These are phyloP conservation scores for Uropsilus gracilis DNA, from an alignment of 2,113 vertebrate genomes.

Conservation along the genomic window DNA sequence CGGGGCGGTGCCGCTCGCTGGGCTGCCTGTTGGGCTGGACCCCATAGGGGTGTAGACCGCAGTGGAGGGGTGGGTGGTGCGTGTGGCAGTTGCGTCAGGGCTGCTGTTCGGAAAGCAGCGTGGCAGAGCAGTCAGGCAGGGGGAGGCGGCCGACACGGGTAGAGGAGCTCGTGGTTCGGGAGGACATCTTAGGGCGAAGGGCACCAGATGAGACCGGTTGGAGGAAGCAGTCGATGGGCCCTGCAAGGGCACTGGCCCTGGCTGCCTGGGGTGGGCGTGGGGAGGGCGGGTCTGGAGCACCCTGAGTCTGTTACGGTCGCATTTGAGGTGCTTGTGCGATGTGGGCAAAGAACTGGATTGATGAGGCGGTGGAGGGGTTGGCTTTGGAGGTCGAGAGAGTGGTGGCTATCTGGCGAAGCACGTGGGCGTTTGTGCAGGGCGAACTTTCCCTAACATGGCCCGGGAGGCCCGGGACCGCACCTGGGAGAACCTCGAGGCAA, in stretches of 20 bases:
- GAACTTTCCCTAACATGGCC: background rate
- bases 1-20: background rate
- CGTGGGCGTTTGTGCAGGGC: background rate
- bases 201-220: background rate
- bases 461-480: background rate
- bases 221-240: background rate
- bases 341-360: background rate
- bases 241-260: background rate
- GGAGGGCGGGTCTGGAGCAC: background rate
- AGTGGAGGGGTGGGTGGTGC: background rate
- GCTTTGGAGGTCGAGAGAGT: background rate
- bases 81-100: background rate
- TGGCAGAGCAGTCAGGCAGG: too few relatives aligned
- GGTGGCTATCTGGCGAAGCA: background rate
- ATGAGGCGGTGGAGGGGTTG: background rate
- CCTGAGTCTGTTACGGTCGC: background rate
- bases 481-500: background rate
- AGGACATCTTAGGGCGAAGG: background rate
- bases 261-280: background rate
- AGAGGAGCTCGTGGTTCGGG: background rate
- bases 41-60: background rate
- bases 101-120: constrained; percentile 17
- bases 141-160: too few relatives aligned
- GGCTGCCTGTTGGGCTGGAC: background rate
- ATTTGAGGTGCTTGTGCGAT: background rate